These are phyloP conservation scores for Schizaphis graminum DNA, from an alignment of 2,888 invertebrate species.

Conservation along the genomic window DNA sequence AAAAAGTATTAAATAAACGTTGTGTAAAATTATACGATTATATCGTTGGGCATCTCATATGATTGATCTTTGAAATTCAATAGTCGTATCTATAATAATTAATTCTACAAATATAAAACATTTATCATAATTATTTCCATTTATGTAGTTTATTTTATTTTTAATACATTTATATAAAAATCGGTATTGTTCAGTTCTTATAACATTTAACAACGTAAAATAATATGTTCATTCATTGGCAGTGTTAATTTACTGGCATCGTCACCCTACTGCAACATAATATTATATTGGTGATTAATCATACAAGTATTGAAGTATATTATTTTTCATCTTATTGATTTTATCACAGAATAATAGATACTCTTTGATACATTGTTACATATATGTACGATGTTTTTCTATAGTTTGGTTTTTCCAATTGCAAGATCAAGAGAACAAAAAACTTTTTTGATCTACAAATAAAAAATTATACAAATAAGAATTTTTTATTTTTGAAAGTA, in stretches of 20 bases:
- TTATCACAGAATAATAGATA: not conserved
- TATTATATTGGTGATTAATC: too few species aligned
- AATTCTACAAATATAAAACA: not conserved
- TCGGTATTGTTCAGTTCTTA: not conserved
- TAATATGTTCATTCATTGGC: too few species aligned
- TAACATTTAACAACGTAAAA: not conserved
- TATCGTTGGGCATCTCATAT: not conserved
- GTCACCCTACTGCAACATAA: not conserved
- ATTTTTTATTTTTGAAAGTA: too few species aligned
- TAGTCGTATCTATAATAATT: not conserved
- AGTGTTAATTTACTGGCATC: not conserved
- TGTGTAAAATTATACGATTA: not conserved
- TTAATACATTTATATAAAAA: not conserved
- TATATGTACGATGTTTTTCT: too few species aligned
- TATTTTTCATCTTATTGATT: too few species aligned
- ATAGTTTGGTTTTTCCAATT: too few species aligned
- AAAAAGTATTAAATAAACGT: not conserved
- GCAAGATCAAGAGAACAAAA: too few species aligned
- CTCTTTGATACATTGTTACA: not conserved
- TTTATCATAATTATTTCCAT: not conserved
- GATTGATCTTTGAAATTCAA: not conserved
- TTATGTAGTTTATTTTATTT: not conserved
- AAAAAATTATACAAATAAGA: too few species aligned
- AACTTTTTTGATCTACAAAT: too few species aligned
- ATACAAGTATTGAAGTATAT: too few species aligned